A percentile compares a stretch with the other conserved stretches of the same genome.
These are phyloP conservation scores for Procapra przewalskii DNA, from an alignment of 2,113 vertebrate genomes.

Conservation along the genomic window DNA sequence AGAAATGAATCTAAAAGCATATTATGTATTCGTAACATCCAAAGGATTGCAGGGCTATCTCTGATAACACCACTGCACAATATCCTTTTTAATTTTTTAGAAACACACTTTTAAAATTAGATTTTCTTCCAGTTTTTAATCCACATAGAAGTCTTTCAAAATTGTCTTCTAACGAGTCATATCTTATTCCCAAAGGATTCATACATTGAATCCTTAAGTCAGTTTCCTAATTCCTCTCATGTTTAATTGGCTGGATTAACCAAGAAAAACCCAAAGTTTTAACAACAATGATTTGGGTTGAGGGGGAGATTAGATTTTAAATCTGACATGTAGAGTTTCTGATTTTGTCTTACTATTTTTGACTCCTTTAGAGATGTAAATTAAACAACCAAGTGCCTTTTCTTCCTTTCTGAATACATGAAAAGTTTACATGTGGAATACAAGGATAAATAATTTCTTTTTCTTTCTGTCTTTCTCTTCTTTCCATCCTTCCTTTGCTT, in stretches of 20 bases:
- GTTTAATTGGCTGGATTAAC: slow-evolving; percentile 61
- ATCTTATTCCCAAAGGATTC: not conserved
- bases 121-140: not conserved
- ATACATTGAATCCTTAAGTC: slow-evolving; percentile 6
- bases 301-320: slow-evolving; percentile 8
- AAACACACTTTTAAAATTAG: not conserved
- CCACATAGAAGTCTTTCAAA: not conserved
- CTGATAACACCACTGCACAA: not conserved
- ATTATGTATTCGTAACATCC: not conserved
- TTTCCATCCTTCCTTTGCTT: not conserved
- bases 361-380: slow-evolving; percentile 65
- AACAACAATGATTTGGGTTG: slow-evolving; percentile 47
- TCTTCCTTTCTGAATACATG: slow-evolving; percentile 61
- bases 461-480: too few species aligned
- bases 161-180: slow-evolving; percentile 19
- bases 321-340: slow-evolving; percentile 45
- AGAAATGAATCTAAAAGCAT: not conserved
- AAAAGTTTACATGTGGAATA: slow-evolving; percentile 49
- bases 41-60: not conserved
- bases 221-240: slow-evolving; percentile 50
- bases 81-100: not conserved
- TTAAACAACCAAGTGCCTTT: slow-evolving; percentile 68
- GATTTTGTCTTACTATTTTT: slow-evolving; percentile 72
- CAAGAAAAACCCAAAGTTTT: slow-evolving; percentile 61
- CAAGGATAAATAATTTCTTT: not conserved